Percentiles rank a stretch among this genome's conserved stretches.
These are phyloP conservation scores for Thomomys bottae DNA, from an alignment of 2,113 vertebrate genomes.

Conservation along the genomic window DNA sequence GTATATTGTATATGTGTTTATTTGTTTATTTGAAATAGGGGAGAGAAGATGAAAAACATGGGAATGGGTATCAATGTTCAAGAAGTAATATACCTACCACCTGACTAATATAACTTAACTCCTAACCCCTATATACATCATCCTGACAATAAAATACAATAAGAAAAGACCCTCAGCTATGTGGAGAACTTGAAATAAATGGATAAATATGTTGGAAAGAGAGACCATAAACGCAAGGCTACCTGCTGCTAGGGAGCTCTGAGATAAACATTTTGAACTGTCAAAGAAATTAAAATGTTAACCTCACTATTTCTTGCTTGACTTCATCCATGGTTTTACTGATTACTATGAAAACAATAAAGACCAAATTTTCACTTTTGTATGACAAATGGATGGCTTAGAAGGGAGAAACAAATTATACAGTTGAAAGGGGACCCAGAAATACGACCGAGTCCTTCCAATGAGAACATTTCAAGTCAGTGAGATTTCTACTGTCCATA, in stretches of 20 bases:
- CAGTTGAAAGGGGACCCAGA: neutral
- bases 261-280: slow-evolving; percentile 51
- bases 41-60: too few species aligned
- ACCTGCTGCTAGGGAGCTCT: neutral
- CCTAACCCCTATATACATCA: too few species aligned
- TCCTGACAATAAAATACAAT: too few species aligned
- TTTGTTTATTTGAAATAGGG: too few species aligned
- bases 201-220: slow-evolving; percentile 30
- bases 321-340: slow-evolving; percentile 23
- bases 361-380: neutral
- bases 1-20: too few species aligned
- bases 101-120: too few species aligned
- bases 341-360: slow-evolving; percentile 40
- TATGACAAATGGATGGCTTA: neutral
- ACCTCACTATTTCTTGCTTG: slow-evolving; percentile 17
- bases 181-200: slow-evolving; percentile 43
- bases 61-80: too few species aligned
- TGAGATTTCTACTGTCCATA: neutral
- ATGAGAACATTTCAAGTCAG: neutral
- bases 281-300: slow-evolving; percentile 53
- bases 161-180: slow-evolving; percentile 28
- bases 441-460: neutral
- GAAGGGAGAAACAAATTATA: neutral
- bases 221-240: neutral
- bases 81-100: too few species aligned